Conservation (phyloP, 2,888 invertebrate genomes). For the Lithosia quadra region DNA sequence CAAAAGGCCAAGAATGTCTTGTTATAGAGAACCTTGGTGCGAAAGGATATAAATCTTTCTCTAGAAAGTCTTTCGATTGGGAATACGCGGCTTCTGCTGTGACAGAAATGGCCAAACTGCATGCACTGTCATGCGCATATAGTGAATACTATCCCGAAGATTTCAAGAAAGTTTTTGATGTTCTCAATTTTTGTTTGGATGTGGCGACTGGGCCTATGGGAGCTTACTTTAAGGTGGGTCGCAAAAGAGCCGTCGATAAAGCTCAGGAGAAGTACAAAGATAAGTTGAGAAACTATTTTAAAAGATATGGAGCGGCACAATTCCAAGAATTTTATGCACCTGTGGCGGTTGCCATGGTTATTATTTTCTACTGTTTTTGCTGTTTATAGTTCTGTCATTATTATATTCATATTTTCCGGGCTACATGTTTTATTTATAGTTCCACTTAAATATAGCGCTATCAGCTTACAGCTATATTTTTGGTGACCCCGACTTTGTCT, state of each 20-base stretch:
- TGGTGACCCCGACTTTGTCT: too few species aligned
- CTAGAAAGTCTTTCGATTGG: slow-evolving; percentile 52
- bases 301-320: not conserved
- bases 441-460: too few species aligned
- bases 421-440: too few species aligned
- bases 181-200: not conserved
- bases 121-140: slow-evolving; percentile 63
- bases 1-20: slow-evolving; percentile 2
- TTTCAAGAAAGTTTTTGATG: slow-evolving; percentile 23
- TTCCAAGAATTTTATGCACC: not conserved
- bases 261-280: not conserved
- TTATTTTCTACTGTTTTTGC: too few species aligned
- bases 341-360: too few species aligned
- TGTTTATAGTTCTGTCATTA: too few species aligned
- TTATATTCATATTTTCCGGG: too few species aligned
- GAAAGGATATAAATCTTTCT: not conserved
- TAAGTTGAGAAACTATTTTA: not conserved
- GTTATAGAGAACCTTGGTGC: slow-evolving; percentile 10
- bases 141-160: slow-evolving; percentile 47
- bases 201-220: not conserved
- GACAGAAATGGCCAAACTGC: slow-evolving; percentile 62
- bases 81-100: slow-evolving; percentile 54
- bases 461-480: too few species aligned
- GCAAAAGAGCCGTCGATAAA: not conserved
- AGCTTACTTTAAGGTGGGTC: not conserved